phyloP scores from a whole-genome alignment of 64 coral and sea anemone species.

The Catalaphyllia jardinei region DNA sequence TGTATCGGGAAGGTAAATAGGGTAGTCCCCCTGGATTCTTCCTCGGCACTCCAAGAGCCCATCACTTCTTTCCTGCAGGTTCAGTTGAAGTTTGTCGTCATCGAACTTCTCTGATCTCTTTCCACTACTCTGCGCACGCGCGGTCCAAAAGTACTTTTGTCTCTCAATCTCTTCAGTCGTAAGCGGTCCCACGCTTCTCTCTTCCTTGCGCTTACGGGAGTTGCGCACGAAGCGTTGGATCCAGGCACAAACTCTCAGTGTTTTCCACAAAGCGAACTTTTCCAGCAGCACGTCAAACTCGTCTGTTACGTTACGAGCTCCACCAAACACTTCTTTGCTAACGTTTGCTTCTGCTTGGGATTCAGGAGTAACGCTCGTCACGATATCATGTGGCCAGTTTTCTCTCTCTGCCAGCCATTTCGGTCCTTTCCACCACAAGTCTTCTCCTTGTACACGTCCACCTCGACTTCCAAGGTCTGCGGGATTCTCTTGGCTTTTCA shows the following conservation, averaged over 20 bases:
- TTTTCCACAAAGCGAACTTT: too few relatives aligned
- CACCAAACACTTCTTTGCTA: too few relatives aligned
- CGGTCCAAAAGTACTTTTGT: neutral
- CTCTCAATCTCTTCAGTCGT: neutral
- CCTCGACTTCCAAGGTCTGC: conserved; percentile 15
- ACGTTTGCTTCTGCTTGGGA: too few relatives aligned
- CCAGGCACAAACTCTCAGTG: too few relatives aligned
- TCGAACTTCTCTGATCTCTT: neutral
- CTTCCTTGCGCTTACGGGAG: neutral
- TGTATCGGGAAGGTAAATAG: neutral
- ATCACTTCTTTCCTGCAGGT: neutral
- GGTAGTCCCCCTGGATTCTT: neutral
- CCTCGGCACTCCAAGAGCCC: neutral
- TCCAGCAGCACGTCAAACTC: too few relatives aligned
- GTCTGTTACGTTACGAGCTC: too few relatives aligned
- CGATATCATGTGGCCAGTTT: too few relatives aligned
- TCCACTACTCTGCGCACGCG: neutral
- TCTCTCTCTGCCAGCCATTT: neutral
- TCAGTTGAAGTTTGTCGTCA: neutral
- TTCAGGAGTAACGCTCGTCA: too few relatives aligned
- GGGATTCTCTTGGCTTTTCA: neutral
- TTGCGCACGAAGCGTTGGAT: too few relatives aligned
- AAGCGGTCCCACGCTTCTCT: neutral
- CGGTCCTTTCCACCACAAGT: neutral
- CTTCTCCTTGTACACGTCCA: neutral